These are phyloP conservation scores for Sprattus sprattus DNA, from an alignment of 2,113 vertebrate genomes.

Conservation along the genomic window DNA sequence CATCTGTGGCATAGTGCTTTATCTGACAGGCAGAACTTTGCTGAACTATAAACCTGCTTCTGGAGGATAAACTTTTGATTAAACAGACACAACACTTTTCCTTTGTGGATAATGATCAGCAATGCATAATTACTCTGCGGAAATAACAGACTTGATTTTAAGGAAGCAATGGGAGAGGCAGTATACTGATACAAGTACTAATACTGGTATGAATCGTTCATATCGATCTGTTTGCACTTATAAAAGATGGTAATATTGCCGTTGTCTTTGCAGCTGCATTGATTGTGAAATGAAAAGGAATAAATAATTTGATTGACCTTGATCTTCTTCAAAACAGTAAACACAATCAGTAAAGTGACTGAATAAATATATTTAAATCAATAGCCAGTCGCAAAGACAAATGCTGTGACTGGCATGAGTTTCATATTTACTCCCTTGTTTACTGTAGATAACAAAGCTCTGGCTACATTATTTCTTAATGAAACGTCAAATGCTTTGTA, in stretches of 20 bases:
- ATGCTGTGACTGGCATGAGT: not conserved
- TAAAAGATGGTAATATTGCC: not conserved
- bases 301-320: not conserved
- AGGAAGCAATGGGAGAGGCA: not conserved
- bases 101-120: not conserved
- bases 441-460: not conserved
- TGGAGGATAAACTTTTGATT: slow-evolving; percentile 10
- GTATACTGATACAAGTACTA: not conserved
- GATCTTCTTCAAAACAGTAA: not conserved
- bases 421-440: not conserved
- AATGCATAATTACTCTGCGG: not conserved
- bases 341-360: not conserved
- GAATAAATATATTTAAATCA: not conserved
- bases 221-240: not conserved
- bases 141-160: not conserved
- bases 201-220: not conserved
- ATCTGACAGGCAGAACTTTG: slow-evolving; percentile 26
- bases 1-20: slow-evolving; percentile 22
- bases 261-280: not conserved
- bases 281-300: not conserved
- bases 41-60: not conserved
- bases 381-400: slow-evolving; percentile 3
- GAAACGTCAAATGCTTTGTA: slow-evolving; percentile 4
- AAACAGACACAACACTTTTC: not conserved
- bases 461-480: not conserved